These are phyloP conservation scores for Pseudobourletiella spinata DNA, from an alignment of 1,140 invertebrate species.

Conservation along the genomic window DNA sequence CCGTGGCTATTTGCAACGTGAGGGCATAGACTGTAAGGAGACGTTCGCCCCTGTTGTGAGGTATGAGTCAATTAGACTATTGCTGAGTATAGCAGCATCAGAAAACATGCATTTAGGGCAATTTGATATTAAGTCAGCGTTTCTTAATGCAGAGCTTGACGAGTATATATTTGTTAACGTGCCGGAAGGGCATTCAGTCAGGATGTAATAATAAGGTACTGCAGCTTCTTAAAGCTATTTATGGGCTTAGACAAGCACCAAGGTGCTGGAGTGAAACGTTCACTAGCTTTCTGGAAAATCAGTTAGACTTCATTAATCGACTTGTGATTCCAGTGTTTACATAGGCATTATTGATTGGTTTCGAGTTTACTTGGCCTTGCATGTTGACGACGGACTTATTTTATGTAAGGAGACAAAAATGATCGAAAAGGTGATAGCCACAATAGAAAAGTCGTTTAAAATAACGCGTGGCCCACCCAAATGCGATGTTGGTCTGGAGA, in stretches of 20 bases:
- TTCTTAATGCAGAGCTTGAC: constrained; percentile 41
- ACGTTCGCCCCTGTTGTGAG: constrained; percentile 40
- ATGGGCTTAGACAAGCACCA: constrained; percentile 39
- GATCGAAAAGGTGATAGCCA: constrained; percentile 26
- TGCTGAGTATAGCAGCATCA: constrained; percentile 39
- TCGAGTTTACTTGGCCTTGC: constrained; percentile 36
- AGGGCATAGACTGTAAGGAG: constrained; percentile 37
- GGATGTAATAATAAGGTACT: no score
- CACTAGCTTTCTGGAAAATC: background rate
- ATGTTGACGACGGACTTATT: constrained; percentile 45
- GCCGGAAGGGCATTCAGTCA: no score
- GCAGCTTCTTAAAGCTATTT: constrained; percentile 38
- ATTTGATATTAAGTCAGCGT: constrained; percentile 41
- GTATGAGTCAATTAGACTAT: constrained; percentile 38
- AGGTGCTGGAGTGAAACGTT: constrained; percentile 39
- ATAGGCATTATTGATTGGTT: no score
- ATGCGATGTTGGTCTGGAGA: no score
- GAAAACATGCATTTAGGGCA: constrained; percentile 38
- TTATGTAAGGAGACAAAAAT: constrained; percentile 24
- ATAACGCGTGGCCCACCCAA: no score
- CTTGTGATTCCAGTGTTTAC: no score
- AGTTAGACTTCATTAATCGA: no score
- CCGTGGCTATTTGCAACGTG: constrained; percentile 34
- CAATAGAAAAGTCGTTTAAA: constrained; percentile 36
- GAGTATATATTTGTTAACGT: constrained; percentile 39